Base-by-base conservation (phyloP, 1,140 invertebrate species). In the Neocloeon triangulifer region DNA sequence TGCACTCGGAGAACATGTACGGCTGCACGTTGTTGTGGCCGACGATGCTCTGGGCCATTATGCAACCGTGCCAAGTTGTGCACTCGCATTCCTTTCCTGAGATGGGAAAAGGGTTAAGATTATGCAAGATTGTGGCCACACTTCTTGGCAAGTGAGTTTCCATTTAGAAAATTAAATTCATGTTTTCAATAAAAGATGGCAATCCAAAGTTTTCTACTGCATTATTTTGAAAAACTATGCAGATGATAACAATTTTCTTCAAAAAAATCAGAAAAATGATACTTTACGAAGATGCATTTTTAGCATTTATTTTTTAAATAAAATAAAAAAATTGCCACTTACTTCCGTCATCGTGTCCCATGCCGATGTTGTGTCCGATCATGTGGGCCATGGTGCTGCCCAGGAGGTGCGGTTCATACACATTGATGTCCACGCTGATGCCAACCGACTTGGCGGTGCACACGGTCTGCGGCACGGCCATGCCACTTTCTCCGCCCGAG, bases 321-420 rank as follows among this genome's bases (percentile, higher is more conserved):
- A n/a, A n/a, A n/a, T n/a, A n/a, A n/a, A n/a, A n/a, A n/a, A 6
- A n/a, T 35, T 9, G 19, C 37, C 43, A 61, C 63, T 73, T 59
- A 66, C 79, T 62, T 34, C 73, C 74, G 43, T 86, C 79, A 51
- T 94, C 88, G 55, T 96, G 89, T 2, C 69, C 71, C 74, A 91
- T 81, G 48, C 89, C 88, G 39, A 96, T 75, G 52, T 91, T 94
- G 46, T 96, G 89, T 12, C 88, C 86, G 42, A 92, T 84, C 84
- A 92, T 91, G 50, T 95, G 88, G 8, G 85, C 80, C 70, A 94
- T 75, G 10, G 84, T 86, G 7, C 80, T 81, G 2, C 85, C 88
- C 12, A 89, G 59, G 10, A 94, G 66, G 56, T 94, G 86, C 1
- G 84, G 85, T 50, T 94, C 84, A 52, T 92, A 89, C 1, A 79